These are phyloP conservation scores for Brachyrhaphis roseni DNA, from an alignment of 2,797 vertebrate species.

Conservation along the genomic window DNA sequence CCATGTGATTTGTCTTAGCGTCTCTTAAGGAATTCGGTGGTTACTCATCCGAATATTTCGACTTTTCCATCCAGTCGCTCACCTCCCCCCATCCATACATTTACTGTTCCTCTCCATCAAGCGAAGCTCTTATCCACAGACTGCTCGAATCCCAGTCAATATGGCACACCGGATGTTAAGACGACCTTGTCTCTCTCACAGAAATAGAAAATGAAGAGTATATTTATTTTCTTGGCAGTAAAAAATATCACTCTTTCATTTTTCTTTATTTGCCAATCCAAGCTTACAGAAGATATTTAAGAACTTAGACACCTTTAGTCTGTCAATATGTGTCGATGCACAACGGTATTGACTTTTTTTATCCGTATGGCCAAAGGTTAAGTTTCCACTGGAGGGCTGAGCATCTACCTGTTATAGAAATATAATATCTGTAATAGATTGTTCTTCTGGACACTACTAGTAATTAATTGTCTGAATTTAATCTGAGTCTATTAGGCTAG, in stretches of 20 bases:
- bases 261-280: not conserved
- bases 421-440: conserved; percentile 32
- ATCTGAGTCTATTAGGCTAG: conserved; percentile 3
- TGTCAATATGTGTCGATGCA: not conserved
- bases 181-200: conserved; percentile 19
- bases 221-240: not conserved
- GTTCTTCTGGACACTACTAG: conserved; percentile 13
- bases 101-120: conserved; percentile 16
- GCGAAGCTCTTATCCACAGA: conserved; percentile 19
- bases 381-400: conserved; percentile 4
- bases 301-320: conserved; percentile 1
- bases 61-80: conserved; percentile 11
- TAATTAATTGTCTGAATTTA: conserved; percentile 31
- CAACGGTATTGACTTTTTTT: conserved; percentile 15
- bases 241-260: not conserved
- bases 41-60: not conserved
- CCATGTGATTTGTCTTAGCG: conserved; percentile 3
- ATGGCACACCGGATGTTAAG: conserved; percentile 15
- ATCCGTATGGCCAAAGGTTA: conserved; percentile 28
- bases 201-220: not conserved
- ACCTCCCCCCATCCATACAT: not conserved
- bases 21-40: conserved; percentile 16
- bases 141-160: conserved; percentile 19
- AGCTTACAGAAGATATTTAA: not conserved
- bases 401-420: conserved; percentile 30